Evolutionary conservation across 1,140 invertebrate species (phyloP), one percentile per base, ranked within the genome.

Genomic region (Drosophila rufa): DNA sequence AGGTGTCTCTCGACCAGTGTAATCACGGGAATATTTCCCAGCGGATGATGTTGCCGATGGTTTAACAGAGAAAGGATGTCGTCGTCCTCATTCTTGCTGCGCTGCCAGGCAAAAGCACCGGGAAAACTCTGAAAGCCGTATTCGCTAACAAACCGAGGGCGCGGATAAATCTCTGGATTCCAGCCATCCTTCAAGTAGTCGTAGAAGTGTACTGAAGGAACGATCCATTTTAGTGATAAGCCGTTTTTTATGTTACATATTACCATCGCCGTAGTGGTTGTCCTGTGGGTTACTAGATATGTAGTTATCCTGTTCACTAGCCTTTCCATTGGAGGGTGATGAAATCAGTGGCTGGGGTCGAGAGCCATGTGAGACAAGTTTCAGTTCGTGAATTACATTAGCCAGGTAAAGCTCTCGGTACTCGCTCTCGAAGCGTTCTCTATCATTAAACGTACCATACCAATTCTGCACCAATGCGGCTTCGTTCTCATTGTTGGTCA

Each of bases 401-500:
- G 96, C 94, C 0, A 97, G 95, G 82, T 99, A 99, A 0, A 99
- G 94, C 80, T 95, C 95, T 0, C 97, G 93, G 90, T 99, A 99
- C 93, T 99, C 98, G 0, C 93, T 76, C 81, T 95, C 95, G 80
- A 97, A 98, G 40, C 94, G 89, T 3, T 94, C 80, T 61, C 94
- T 95, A 36, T 95, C 92, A 0, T 47, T 33, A 2, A 80, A 86
- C 4, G 97, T 97, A 2, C 94, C 94, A 92, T 97, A 98, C 98
- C 98, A 99, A 91, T 98, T 96, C 40, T 95, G 95, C 46, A 95
- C 94, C 3, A 99, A 93, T 0, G 97, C 98, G 30, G 95, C 96
- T 94, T 99, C 99, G 92, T 99, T 99, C 94, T 99, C 99, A 93
- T 99, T 99, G 92, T 99, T 99, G 4, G 97, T 98, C 15, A 98